Conservation (phyloP, 1,140 invertebrate species). For the Melitaea cinxia region DNA sequence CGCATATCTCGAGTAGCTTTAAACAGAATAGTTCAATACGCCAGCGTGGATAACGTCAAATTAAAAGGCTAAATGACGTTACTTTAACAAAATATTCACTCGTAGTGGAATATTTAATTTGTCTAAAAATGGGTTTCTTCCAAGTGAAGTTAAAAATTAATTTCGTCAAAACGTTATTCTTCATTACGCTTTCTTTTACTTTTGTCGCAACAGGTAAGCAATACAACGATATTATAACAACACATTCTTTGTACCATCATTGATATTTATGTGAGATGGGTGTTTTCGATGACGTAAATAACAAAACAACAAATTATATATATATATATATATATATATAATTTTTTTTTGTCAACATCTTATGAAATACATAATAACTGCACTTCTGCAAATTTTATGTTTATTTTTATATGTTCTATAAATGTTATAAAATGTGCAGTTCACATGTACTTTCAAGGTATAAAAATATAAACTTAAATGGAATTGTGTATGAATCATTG, state of each 20-base stretch:
- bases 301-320: slow-evolving; percentile 6
- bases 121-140: slow-evolving; percentile 41
- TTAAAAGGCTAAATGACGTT: slow-evolving; percentile 38
- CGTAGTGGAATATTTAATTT: slow-evolving; percentile 22
- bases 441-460: too few relatives aligned
- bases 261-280: neutral
- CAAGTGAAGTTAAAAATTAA: slow-evolving; percentile 37
- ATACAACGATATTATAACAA: slow-evolving; percentile 24
- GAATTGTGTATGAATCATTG: too few relatives aligned
- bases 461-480: too few relatives aligned
- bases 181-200: slow-evolving; percentile 41
- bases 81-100: slow-evolving; percentile 29
- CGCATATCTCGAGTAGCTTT: neutral
- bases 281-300: slow-evolving; percentile 33
- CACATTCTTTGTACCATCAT: slow-evolving; percentile 29
- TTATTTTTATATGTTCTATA: too few relatives aligned
- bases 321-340: neutral
- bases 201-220: slow-evolving; percentile 45
- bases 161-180: slow-evolving; percentile 35
- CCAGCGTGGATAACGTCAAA: slow-evolving; percentile 45
- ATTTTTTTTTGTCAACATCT: neutral
- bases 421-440: too few relatives aligned
- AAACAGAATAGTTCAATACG: slow-evolving; percentile 11
- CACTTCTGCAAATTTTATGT: too few relatives aligned
- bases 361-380: neutral